Evolutionary conservation across 2,888 invertebrate species (phyloP), one percentile per base, ranked within the genome.

Genomic region (Oligia fasciuncula): DNA sequence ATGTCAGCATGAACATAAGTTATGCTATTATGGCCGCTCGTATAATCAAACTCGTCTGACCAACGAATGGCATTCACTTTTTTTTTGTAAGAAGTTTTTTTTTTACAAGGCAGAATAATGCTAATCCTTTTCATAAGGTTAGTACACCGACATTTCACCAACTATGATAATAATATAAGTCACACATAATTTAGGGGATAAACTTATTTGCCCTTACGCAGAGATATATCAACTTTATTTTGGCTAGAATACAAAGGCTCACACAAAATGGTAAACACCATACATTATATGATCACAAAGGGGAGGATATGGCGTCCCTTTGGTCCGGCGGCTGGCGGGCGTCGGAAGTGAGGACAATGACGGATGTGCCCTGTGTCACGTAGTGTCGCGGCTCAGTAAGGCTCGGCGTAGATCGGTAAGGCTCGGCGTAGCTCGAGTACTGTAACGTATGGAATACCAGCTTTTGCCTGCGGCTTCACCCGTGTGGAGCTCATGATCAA

Each of bases 201-300:
- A 46, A 43, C n/a, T 5, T 46, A 80, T 46, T 54, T 43, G 14
- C 35, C 14, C 51, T n/a, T 35, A 43, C 40, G 11, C 19, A 62
- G 19, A 80, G 17, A 82, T 65, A 57, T 14, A 65, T 80, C 49
- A 69, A 69, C 14, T 77, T 80, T 77, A n/a, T 82, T 76, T 79
- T 69, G 19, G 57, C 49, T 57, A 17, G 49, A 83, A 51, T 23
- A 66, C 35, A 77, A 81, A 70, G 2, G 14, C 46, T 68, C 4
- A 43, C 71, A 72, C 13, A 63, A 79, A 71, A 71, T 62, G 17
- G 83, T 63, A 85, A 76, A 83, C 65, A 76, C 23, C 60, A 70
- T 85, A 85, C 49, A 79, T 83, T 81, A 73, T 66, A 62, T 35
- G 72, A 72, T 69, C 76, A 83, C 82, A 85, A 85, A 73, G 66